Evolutionary conservation across 1,140 invertebrate species (phyloP).

Genomic region (Cyclargus thomasi): DNA sequence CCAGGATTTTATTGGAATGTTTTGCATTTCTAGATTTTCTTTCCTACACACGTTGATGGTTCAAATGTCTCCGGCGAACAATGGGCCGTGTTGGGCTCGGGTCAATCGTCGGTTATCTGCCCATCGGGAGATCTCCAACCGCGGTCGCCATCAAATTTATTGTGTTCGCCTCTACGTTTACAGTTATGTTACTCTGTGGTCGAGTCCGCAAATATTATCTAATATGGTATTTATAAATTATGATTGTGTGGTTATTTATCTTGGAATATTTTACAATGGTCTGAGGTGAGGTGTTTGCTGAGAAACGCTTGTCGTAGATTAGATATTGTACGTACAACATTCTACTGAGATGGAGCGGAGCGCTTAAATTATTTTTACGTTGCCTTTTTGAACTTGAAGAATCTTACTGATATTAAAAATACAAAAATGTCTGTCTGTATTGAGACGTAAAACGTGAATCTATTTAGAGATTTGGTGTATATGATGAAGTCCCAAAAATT

Average conservation of each 20-base stretch:
- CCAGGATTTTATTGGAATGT: too few species aligned
- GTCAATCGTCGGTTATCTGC: conserved; percentile 58
- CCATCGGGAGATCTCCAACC: conserved; percentile 53
- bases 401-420: too few species aligned
- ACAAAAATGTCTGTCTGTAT: background rate
- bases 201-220: conserved; percentile 17
- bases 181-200: conserved; percentile 45
- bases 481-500: too few species aligned
- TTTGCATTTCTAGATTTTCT: conserved; percentile 1
- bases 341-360: too few species aligned
- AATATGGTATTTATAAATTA: conserved; percentile 14
- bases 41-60: conserved; percentile 17
- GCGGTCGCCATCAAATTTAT: conserved; percentile 58
- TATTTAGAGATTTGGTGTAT: too few species aligned
- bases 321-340: background rate
- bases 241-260: conserved; percentile 16
- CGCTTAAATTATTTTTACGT: too few species aligned
- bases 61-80: conserved; percentile 40
- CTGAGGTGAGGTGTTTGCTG: background rate
- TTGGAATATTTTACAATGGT: conserved; percentile 4
- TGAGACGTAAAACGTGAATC: too few species aligned
- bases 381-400: too few species aligned
- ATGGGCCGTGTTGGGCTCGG: conserved; percentile 44
- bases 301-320: background rate
- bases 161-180: conserved; percentile 45